phyloP scores from a whole-genome alignment of 2,113 vertebrate species.

The Azemiops feae region DNA sequence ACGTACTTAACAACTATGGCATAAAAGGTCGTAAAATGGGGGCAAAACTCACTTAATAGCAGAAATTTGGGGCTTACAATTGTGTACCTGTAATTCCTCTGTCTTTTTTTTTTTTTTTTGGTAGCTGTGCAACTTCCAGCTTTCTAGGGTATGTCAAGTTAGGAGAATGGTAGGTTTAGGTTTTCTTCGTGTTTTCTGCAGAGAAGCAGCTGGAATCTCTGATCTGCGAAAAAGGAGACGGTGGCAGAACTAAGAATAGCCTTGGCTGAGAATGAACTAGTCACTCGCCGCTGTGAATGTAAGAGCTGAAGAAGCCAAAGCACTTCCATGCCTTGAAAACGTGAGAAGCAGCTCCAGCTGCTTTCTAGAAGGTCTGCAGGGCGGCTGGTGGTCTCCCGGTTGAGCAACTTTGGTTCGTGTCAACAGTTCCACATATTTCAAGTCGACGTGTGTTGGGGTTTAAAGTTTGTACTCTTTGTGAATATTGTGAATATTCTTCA shows the following conservation, averaged over 20 bases:
- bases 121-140: background rate
- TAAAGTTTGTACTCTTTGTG: background rate
- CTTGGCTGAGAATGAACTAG: background rate
- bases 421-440: background rate
- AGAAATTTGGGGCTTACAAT: background rate
- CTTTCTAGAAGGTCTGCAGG: constrained; percentile 1
- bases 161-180: background rate
- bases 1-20: no score
- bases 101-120: no score
- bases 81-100: background rate
- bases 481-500: background rate
- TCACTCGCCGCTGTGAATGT: background rate
- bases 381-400: constrained; percentile 18
- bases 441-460: background rate
- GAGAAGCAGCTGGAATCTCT: background rate
- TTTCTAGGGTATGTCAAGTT: background rate
- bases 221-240: background rate
- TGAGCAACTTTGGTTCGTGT: background rate
- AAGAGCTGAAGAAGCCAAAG: background rate
- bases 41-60: background rate
- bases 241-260: background rate
- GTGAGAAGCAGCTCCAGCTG: constrained; percentile 37
- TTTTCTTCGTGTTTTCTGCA: background rate
- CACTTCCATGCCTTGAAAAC: background rate
- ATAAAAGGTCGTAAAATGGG: background rate